phyloP scores from a whole-genome alignment of 1,140 invertebrate genomes.

The Danaus melanippus region DNA sequence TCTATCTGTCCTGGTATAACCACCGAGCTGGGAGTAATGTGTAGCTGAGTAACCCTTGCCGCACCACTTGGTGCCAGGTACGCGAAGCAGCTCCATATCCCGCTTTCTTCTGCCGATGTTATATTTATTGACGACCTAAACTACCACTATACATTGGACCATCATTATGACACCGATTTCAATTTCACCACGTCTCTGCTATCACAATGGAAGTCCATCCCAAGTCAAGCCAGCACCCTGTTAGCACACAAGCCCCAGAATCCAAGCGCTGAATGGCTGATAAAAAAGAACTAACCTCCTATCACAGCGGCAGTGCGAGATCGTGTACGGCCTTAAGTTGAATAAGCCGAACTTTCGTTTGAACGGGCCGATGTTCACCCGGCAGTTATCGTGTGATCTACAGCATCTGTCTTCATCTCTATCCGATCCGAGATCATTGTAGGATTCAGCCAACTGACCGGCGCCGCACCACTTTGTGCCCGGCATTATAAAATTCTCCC shows the following conservation, averaged over 20 bases:
- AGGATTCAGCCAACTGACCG: constrained; percentile 76
- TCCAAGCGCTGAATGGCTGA: constrained; percentile 3
- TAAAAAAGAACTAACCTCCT: constrained; percentile 76
- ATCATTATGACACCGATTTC: constrained; percentile 4
- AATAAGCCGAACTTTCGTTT: constrained; percentile 79
- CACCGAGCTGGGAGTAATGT: constrained; percentile 83
- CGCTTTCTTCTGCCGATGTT: constrained; percentile 62
- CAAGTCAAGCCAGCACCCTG: constrained; percentile 20
- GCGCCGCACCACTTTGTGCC: constrained; percentile 90
- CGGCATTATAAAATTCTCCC: constrained; percentile 77
- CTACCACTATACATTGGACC: constrained; percentile 1
- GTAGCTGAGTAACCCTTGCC: constrained; percentile 84
- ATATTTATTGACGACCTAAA: constrained; percentile 16
- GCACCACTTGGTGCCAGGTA: constrained; percentile 91
- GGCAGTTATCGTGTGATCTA: constrained; percentile 83
- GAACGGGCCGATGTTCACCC: constrained; percentile 79
- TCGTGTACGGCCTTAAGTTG: constrained; percentile 86
- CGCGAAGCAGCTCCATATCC: constrained; percentile 76
- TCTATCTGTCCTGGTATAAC: constrained; percentile 81
- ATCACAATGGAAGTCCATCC: too few species aligned
- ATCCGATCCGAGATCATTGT: constrained; percentile 80
- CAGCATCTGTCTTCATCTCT: constrained; percentile 84
- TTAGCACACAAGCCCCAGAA: constrained; percentile 16
- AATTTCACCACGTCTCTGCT: neutral
- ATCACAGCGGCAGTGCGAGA: constrained; percentile 91